Conservation (phyloP, 2,888 invertebrate species). For the Sipunculus nudus region DNA sequence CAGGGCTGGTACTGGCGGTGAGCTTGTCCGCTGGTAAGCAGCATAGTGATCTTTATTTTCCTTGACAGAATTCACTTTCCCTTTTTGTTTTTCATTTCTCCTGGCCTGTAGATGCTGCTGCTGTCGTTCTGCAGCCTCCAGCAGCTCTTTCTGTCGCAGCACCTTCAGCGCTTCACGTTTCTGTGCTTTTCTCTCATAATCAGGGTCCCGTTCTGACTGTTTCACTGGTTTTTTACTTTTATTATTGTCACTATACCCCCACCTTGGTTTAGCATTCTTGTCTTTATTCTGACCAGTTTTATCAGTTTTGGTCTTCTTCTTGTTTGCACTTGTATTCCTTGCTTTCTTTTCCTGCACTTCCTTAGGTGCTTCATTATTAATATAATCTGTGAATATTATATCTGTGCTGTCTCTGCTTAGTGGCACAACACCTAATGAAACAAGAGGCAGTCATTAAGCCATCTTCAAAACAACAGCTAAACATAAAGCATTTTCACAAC, state of each 20-base stretch:
- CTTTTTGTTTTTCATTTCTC: too few species aligned
- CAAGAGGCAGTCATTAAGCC: too few species aligned
- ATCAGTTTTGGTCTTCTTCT: conserved; percentile 8
- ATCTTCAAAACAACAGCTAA: too few species aligned
- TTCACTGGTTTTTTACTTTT: conserved; percentile 44
- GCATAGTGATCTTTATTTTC: too few species aligned
- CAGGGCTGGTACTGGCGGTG: conserved; percentile 54
- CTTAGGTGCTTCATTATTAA: too few species aligned
- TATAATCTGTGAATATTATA: too few species aligned
- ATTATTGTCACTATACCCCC: conserved; percentile 53
- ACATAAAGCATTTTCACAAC: too few species aligned
- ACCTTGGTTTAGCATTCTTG: conserved; percentile 42
- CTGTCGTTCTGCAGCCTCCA: conserved; percentile 48
- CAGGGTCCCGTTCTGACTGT: conserved; percentile 62
- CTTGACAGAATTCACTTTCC: too few species aligned
- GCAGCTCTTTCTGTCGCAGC: conserved; percentile 51
- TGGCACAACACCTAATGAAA: too few species aligned
- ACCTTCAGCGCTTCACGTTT: conserved; percentile 45
- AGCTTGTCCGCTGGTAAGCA: too few species aligned
- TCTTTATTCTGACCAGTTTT: not conserved
- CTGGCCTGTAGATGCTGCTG: too few species aligned
- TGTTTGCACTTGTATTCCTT: conserved; percentile 32
- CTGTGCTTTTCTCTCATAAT: conserved; percentile 47
- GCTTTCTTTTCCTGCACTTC: conserved; percentile 52
- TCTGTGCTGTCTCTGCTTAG: too few species aligned